Evolutionary conservation across 1,140 invertebrate species (phyloP), one percentile per base, ranked within the genome.

Genomic region (Pseudomyrmex concolor): DNA sequence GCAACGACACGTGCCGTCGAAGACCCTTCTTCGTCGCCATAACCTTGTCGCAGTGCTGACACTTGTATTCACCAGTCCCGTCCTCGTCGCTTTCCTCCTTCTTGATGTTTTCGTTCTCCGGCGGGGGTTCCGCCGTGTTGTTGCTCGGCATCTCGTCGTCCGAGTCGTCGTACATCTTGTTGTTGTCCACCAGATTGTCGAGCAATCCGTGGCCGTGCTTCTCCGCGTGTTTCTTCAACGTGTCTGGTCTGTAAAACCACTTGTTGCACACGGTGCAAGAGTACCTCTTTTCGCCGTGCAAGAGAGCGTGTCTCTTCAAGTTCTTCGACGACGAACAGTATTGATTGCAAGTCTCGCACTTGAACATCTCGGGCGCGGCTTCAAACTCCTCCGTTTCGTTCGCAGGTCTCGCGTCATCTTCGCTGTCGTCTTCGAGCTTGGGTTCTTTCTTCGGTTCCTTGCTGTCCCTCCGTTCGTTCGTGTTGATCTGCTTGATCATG

Each of bases 191-290:
- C 17, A 93, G 81, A 88, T 93, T 93, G 34, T 93, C 92, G 51
- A 93, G 73, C 34, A 94, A 86, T 22, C 92, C 93, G 78, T 92
- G 93, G 7, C 91, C 91, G 19, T 92, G 92, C 62, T 92, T 92
- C 34, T 93, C 92, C 2, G 92, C 92, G 13, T 93, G 94, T 64
- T 94, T 94, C 55, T 94, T 94, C 54, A 94, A 78, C 7, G 93
- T 94, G 45, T 94, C 93, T 0, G 93, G 92, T 55, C 94, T 90
- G 70, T 92, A 94, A 12, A 94, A 94, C 92, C 93, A 94, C 63
- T 94, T 94, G 77, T 94, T 93, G 82, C 93, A 94, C 0, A 94
- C 94, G 2, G 93, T 94, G 51, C 94, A 94, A 0, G 93, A 93
- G 76, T 94, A 94, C 25, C 94, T 94, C 57, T 93, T 94, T 7